These are phyloP conservation scores for Drosophila arizonae DNA, from an alignment of 1,140 invertebrate species.

Conservation along the genomic window DNA sequence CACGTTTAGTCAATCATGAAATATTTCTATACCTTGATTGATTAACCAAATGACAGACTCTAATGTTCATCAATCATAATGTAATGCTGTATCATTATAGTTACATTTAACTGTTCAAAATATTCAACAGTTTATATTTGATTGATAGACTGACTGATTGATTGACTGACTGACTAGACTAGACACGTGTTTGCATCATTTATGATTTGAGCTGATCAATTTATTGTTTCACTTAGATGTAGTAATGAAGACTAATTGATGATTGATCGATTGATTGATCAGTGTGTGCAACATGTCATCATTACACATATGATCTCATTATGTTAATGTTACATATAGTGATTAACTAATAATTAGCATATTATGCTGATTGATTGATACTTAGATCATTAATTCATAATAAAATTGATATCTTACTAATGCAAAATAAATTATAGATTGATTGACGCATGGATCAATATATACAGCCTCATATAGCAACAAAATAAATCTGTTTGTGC, in stretches of 20 bases:
- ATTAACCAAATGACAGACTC: not conserved
- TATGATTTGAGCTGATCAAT: too few species aligned
- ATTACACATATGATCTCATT: too few species aligned
- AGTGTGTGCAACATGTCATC: too few species aligned
- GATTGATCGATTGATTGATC: too few species aligned
- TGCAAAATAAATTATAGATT: too few species aligned
- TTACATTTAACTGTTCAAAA: not conserved
- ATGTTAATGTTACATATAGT: too few species aligned
- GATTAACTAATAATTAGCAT: too few species aligned
- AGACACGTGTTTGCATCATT: not conserved
- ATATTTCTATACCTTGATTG: not conserved
- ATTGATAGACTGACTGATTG: not conserved
- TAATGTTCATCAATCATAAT: not conserved
- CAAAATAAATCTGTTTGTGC: not conserved
- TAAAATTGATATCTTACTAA: too few species aligned
- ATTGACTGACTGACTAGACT: not conserved
- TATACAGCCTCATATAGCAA: not conserved
- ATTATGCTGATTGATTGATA: not conserved
- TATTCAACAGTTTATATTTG: not conserved
- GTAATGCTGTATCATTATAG: not conserved
- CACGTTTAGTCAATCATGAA: not conserved
- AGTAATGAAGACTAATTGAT: too few species aligned
- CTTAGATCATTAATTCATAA: not conserved
- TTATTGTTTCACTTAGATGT: too few species aligned
- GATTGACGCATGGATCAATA: too few species aligned